A percentile compares a stretch with the other conserved stretches of the same genome.
Conservation (phyloP, 2,888 invertebrate genomes). For the Drosophila histrio region DNA sequence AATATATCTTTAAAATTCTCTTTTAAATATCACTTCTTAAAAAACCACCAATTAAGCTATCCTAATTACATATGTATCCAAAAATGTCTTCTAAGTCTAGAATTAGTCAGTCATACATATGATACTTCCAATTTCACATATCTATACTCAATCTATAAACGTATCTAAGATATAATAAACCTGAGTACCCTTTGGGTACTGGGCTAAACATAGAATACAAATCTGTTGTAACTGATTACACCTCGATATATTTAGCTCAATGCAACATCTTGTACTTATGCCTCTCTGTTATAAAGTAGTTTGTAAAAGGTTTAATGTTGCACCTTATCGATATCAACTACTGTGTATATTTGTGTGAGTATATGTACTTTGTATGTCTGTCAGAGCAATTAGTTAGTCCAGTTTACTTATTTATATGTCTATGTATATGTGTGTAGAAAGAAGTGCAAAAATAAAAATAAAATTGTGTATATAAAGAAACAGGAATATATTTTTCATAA, state of each 20-base stretch:
- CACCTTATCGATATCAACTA: constrained; percentile 22
- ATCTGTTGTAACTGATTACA: constrained; percentile 6
- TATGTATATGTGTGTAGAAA: constrained; percentile 19
- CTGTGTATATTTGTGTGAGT: constrained; percentile 20
- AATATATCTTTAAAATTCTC: constrained; percentile 7
- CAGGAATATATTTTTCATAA: constrained; percentile 35
- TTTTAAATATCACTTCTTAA: constrained; percentile 16
- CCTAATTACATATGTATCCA: not conserved
- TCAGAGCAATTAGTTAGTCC: constrained; percentile 38
- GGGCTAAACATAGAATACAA: not conserved
- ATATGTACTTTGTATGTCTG: constrained; percentile 3
- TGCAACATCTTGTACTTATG: constrained; percentile 39
- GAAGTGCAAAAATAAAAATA: constrained; percentile 13
- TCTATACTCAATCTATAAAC: constrained; percentile 36
- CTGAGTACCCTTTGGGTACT: too few species aligned
- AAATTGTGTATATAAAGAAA: constrained; percentile 30
- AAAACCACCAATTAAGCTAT: constrained; percentile 41
- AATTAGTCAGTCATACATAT: constrained; percentile 36
- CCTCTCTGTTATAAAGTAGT: constrained; percentile 11
- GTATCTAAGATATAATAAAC: constrained; percentile 23
- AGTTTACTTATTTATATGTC: constrained; percentile 30
- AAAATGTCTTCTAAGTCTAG: constrained; percentile 26
- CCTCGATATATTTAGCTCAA: constrained; percentile 42
- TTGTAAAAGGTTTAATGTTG: constrained; percentile 5
- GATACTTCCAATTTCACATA: constrained; percentile 53